A percentile compares a stretch with the other conserved stretches of the same genome.
phyloP scores from a whole-genome alignment of 2,888 invertebrate species.

The Hyposoter dolosus region DNA sequence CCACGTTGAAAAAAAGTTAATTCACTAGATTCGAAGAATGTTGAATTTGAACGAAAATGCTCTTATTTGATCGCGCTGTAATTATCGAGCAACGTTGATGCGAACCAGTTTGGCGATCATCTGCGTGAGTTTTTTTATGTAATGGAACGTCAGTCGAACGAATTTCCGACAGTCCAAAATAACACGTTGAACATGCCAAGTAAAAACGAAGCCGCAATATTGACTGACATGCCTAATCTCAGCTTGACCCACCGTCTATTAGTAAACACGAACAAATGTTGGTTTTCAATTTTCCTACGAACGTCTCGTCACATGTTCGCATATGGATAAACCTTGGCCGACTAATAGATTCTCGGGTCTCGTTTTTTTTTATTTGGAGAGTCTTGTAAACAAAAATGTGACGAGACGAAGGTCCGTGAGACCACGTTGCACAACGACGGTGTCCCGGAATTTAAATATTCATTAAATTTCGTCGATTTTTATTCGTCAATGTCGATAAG shows the following conservation, averaged over 20 bases:
- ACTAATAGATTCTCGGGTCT: conserved; percentile 51
- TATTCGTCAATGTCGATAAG: not conserved
- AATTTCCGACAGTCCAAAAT: conserved; percentile 5
- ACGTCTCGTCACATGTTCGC: conserved; percentile 3
- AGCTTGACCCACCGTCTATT: conserved; percentile 47
- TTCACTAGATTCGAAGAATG: not conserved
- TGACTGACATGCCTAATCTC: conserved; percentile 52
- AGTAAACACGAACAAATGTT: conserved; percentile 53
- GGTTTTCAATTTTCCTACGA: conserved; percentile 26
- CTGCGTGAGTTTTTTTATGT: conserved; percentile 8
- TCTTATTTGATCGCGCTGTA: not conserved
- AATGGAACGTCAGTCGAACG: conserved; percentile 7
- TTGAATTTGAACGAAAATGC: not conserved
- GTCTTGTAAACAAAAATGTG: conserved; percentile 25
- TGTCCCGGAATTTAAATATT: not conserved
- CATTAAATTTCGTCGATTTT: not conserved
- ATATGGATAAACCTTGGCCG: conserved; percentile 19
- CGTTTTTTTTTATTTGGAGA: conserved; percentile 6
- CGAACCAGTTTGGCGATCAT: not conserved
- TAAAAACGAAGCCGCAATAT: conserved; percentile 21
- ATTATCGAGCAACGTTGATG: not conserved
- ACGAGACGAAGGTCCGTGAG: not conserved
- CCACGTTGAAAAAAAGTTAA: not conserved
- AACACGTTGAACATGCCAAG: conserved; percentile 25
- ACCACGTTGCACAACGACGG: not conserved